These are phyloP conservation scores for Harpalus rubripes DNA, from an alignment of 2,888 invertebrate species.

Conservation along the genomic window DNA sequence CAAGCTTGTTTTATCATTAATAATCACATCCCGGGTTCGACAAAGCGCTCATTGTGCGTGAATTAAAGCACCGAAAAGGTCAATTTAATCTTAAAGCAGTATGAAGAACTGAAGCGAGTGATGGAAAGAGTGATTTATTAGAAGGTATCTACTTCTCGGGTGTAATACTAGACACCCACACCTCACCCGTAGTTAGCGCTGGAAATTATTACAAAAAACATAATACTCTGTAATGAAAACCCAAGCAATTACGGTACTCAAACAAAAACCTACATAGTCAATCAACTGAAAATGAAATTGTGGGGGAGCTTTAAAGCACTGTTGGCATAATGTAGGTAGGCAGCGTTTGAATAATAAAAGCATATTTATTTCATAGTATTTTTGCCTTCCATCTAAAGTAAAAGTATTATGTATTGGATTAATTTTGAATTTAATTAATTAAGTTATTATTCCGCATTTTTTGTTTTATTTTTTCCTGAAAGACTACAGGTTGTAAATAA, in stretches of 20 bases:
- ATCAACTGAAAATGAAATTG: neutral
- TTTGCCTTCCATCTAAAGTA: neutral
- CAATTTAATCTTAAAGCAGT: conserved; percentile 19
- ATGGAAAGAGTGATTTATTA: conserved; percentile 34
- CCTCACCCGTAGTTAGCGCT: neutral
- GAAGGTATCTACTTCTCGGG: no score
- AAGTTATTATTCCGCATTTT: no score
- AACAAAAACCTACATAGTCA: neutral
- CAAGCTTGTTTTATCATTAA: conserved; percentile 16
- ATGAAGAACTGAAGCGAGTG: conserved; percentile 15
- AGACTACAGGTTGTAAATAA: no score
- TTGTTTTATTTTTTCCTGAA: no score
- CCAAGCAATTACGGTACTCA: neutral
- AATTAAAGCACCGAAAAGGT: conserved; percentile 37
- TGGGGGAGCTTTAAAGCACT: neutral
- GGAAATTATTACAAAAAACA: neutral
- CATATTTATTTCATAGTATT: neutral
- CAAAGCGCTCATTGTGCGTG: conserved; percentile 36
- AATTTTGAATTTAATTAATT: no score
- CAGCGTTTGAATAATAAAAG: no score
- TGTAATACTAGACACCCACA: neutral
- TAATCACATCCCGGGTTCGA: conserved; percentile 36
- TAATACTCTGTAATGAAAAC: neutral
- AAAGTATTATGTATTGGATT: no score
- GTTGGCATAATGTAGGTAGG: neutral